phyloP scores from a whole-genome alignment of 2,113 vertebrate species.

The Phyllostomus discolor region DNA sequence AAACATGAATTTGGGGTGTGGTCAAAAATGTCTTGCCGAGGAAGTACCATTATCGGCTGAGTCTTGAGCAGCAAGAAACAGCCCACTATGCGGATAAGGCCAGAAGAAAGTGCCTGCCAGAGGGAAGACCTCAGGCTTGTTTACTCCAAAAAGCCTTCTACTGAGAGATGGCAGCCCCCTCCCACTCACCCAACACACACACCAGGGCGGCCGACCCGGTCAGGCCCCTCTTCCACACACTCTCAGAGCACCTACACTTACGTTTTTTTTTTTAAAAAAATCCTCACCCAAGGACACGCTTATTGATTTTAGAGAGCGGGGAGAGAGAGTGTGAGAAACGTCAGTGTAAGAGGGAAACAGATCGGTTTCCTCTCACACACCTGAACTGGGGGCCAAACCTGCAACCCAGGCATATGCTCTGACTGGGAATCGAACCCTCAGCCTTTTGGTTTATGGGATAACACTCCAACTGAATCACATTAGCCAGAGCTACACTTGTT shows the following conservation, averaged over 20 bases:
- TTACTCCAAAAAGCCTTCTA: not conserved
- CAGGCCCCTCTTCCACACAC: not conserved
- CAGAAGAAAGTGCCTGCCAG: not conserved
- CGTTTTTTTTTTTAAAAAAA: too few relatives aligned
- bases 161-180: not conserved
- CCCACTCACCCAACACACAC: accelerated
- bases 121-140: not conserved
- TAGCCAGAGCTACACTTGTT: too few relatives aligned
- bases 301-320: too few relatives aligned
- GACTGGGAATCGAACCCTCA: too few relatives aligned
- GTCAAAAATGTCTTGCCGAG: not conserved
- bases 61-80: not conserved
- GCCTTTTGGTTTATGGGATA: too few relatives aligned
- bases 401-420: too few relatives aligned
- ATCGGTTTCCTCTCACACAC: too few relatives aligned
- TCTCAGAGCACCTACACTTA: not conserved
- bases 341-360: too few relatives aligned
- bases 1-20: not conserved
- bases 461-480: too few relatives aligned
- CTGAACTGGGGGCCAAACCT: too few relatives aligned
- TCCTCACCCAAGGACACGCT: too few relatives aligned
- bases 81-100: not conserved
- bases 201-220: not conserved
- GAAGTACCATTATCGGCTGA: not conserved
- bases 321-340: too few relatives aligned